phyloP scores from a whole-genome alignment of 2,113 vertebrate species.

The Blennius ocellaris region DNA sequence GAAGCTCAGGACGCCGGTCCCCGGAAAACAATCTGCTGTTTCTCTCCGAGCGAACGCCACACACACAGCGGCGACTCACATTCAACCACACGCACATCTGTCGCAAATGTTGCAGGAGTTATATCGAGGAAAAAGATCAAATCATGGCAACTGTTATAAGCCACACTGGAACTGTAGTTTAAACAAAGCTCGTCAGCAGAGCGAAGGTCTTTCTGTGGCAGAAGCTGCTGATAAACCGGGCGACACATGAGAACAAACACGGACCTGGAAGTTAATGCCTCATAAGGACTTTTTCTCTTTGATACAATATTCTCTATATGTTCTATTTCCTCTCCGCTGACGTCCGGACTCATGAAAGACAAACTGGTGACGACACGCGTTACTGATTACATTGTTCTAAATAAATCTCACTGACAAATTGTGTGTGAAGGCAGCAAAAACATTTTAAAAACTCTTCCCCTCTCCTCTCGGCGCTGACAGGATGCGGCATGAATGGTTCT shows the following conservation, averaged over 20 bases:
- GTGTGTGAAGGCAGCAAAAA: not conserved
- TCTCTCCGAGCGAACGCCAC: not conserved
- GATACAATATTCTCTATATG: too few relatives aligned
- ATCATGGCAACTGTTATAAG: not conserved
- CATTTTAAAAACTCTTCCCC: too few relatives aligned
- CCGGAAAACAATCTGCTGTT: conserved; percentile 19
- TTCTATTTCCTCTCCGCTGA: not conserved
- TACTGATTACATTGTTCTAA: not conserved
- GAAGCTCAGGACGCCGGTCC: conserved; percentile 8
- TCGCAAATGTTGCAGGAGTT: not conserved
- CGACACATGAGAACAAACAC: conserved; percentile 24
- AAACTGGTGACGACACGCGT: not conserved
- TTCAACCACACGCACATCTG: not conserved
- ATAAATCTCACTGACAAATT: not conserved
- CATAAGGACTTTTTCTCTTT: conserved; percentile 15
- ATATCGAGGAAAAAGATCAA: not conserved
- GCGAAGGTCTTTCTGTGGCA: conserved; percentile 37
- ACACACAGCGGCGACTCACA: not conserved
- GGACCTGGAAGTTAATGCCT: conserved; percentile 56
- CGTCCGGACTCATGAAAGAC: not conserved
- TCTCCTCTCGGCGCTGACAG: too few relatives aligned
- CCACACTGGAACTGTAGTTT: conserved; percentile 19
- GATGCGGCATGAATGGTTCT: too few relatives aligned
- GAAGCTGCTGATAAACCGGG: conserved; percentile 20
- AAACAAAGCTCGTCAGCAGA: conserved; percentile 9